phyloP scores from a whole-genome alignment of 2,797 vertebrate species.

The Hafferia zeledoni region DNA sequence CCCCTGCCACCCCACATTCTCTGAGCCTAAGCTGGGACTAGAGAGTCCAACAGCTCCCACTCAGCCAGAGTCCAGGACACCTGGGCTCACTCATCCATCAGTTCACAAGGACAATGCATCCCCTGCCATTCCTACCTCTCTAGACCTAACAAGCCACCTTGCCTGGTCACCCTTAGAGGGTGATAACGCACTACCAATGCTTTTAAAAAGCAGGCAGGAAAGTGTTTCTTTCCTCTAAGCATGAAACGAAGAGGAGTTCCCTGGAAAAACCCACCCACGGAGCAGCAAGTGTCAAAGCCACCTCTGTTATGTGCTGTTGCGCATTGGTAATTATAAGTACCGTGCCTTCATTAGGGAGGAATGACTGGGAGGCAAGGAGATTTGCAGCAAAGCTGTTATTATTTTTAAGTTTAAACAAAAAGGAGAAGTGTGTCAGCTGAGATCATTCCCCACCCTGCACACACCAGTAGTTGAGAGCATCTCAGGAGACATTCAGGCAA shows the following conservation, averaged over 20 bases:
- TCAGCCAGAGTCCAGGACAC: neutral
- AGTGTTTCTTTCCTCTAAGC: neutral
- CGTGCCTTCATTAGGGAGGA: slow-evolving; percentile 31
- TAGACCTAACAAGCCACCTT: neutral
- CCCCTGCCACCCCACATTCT: accelerated
- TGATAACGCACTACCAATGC: neutral
- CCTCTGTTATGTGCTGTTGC: slow-evolving; percentile 25
- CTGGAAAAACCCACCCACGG: slow-evolving; percentile 32
- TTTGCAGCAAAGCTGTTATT: slow-evolving; percentile 53
- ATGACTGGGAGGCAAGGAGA: slow-evolving; percentile 30
- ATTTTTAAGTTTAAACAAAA: slow-evolving; percentile 57
- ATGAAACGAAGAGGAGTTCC: slow-evolving; percentile 21
- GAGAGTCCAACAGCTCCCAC: neutral
- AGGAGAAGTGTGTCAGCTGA: slow-evolving; percentile 13
- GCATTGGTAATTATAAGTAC: slow-evolving; percentile 27
- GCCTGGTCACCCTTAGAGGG: neutral
- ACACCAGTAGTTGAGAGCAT: neutral
- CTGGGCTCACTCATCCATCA: accelerated
- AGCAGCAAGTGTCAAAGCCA: slow-evolving; percentile 58
- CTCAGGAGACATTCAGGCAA: neutral
- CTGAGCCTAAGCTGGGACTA: neutral
- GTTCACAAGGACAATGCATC: neutral
- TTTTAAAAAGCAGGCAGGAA: neutral
- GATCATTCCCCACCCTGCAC: neutral
- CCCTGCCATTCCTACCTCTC: neutral